Conservation (phyloP, 2,888 invertebrate genomes). For the Cantharis rustica region DNA sequence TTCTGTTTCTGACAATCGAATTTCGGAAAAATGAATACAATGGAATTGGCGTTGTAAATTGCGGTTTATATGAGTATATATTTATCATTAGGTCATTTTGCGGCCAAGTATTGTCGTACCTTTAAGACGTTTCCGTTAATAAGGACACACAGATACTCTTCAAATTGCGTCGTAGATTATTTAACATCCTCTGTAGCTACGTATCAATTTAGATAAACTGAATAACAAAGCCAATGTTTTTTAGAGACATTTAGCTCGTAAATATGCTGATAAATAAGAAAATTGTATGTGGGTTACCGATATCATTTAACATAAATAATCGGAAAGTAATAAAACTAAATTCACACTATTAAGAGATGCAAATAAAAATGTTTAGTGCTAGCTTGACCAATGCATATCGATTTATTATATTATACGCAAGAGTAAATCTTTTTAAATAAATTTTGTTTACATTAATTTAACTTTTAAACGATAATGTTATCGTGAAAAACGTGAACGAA, state of each 20-base stretch:
- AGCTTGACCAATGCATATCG: not conserved
- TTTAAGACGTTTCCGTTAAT: conserved; percentile 6
- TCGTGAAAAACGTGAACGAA: conserved; percentile 10
- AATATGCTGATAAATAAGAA: conserved; percentile 5
- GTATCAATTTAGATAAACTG: conserved; percentile 7
- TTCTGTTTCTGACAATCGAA: not conserved
- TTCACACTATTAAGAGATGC: not conserved
- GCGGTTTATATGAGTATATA: not conserved
- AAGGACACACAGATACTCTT: not conserved
- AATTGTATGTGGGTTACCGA: not conserved
- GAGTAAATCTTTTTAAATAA: not conserved
- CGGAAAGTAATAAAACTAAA: not conserved
- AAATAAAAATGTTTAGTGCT: not conserved
- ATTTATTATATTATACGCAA: not conserved
- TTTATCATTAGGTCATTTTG: conserved; percentile 1
- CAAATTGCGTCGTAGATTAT: conserved; percentile 14
- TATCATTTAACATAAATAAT: not conserved
- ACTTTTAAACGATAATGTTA: conserved; percentile 6
- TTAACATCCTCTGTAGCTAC: conserved; percentile 11
- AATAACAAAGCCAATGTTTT: conserved; percentile 12
- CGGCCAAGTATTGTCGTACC: conserved; percentile 5
- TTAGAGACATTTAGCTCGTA: not conserved
- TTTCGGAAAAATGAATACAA: not conserved
- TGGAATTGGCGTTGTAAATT: not conserved
- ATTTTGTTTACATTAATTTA: conserved; percentile 9